Base-by-base conservation (phyloP, 2,797 vertebrate genomes). In the Trichosurus vulpecula region DNA sequence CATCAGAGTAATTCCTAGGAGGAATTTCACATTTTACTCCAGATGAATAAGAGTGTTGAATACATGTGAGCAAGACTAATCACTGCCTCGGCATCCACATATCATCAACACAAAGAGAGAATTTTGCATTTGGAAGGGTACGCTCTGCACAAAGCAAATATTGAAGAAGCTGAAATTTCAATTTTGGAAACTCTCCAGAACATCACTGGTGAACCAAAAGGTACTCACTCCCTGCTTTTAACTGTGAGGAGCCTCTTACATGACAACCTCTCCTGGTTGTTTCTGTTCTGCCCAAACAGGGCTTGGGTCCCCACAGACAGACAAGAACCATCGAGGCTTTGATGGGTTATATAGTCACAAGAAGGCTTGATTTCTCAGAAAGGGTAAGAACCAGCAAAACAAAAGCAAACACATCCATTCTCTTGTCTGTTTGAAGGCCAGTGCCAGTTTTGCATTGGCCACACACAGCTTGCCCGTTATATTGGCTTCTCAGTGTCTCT, bases 1-100 rank as follows among this genome's bases (percentile, higher is more conserved):
- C 92, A 96, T 92, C 91, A 95, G 61, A 96, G 94, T 54, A 96
- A 94, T 96, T 95, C 87, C 89, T 93, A 30, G 87, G 92, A 92
- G 51, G 92, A 91, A 94, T 95, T 94, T 96, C 94, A 95, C 74
- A 90, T 97, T 94, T 66, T 93, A 51, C 96, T 90, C 41, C 47
- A 96, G 1, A 94, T 52, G 66, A 94, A 93, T 97, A 97, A 89
- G 6, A 52, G 58, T 93, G 94, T 6, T 89, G 61, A 94, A 66
- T 92, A 93, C 51, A 56, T 87, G 6, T 93, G 74, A 92, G 12
- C 22, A 97, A 97, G 96, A 94, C 74, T 66, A 93, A 95, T 8
- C 5, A 27, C 92, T 94, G 95, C 81, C 54, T 95, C 92, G 90
- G n/a, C 54, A 95, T 89, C 51, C 95, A 96, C 91, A 66, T 61